Evolutionary conservation across 2,888 invertebrate genomes (phyloP), one percentile per base, ranked within the genome.

Genomic region (Chouioia cunea): DNA sequence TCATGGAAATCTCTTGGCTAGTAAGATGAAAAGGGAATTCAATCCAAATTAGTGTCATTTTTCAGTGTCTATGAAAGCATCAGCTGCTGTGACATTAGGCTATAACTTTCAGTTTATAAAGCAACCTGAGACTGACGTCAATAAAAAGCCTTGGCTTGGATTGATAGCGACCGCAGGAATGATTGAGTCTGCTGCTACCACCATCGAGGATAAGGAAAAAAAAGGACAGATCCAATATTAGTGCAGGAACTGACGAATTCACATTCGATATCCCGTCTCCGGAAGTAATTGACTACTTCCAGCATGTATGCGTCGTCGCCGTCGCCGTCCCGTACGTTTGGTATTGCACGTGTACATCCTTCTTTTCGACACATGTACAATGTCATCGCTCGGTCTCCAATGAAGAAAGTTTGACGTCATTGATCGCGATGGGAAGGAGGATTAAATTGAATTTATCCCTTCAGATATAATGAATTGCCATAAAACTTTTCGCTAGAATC

Each of bases 231-330:
- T 76, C 74, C 79, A 76, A 78, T 81, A 81, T 81, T 80, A 81
- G 78, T 76, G 75, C 77, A 71, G 78, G 76, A 77, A 79, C 74
- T 76, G 75, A 63, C 77, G 73, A 79, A 77, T 80, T 78, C 77
- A 65, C 73, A 76, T 77, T 79, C 78, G 79, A 81, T 82, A 79
- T 81, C 81, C 80, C 79, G 67, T 46, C 16, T 50, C 71, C 79
- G 81, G 81, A 81, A 79, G 80, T 78, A 80, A 81, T 82, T 77
- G 77, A 74, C 75, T 79, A 79, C 76, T 69, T 56, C 47, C n/a
- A n/a, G 54, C 22, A 54, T 12, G 10, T 36, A 3, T 36, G 36
- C 10, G 36, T 36, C 6, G 1, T 36, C 6, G 36, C 10, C 10
- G 36, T 36, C 36, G 4, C 12, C 36, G 10, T 36, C 4, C 6